A percentile compares a stretch with the other conserved stretches of the same genome.
Evolutionary conservation across 2,888 invertebrate species (phyloP).

Genomic region (Megalurothrips usitatus): DNA sequence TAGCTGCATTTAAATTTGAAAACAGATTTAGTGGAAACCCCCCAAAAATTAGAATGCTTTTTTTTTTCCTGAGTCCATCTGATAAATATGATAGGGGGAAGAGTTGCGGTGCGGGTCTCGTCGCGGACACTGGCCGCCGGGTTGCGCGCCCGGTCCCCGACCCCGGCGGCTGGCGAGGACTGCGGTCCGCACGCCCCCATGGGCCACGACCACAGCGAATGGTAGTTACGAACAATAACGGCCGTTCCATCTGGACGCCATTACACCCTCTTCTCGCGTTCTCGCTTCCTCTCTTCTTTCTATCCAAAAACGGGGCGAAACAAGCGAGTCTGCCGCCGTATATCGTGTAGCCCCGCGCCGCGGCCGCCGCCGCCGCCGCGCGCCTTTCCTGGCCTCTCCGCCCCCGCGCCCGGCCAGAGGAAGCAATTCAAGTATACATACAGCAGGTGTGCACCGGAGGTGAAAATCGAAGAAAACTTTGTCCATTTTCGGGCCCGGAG

Average conservation of each 20-base stretch:
- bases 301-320: background rate
- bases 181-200: no score
- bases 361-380: background rate
- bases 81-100: no score
- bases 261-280: background rate
- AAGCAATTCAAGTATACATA: slow-evolving; percentile 17
- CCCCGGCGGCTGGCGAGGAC: background rate
- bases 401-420: background rate
- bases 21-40: no score
- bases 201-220: background rate
- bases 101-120: no score
- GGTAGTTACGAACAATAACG: slow-evolving; percentile 16
- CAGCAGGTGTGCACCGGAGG: slow-evolving; percentile 21
- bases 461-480: slow-evolving; percentile 21
- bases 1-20: no score
- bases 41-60: no score
- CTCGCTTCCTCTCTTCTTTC: background rate
- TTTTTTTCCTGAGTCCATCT: no score
- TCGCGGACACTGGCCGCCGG: no score
- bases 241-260: background rate
- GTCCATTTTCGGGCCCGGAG: background rate
- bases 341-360: background rate
- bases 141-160: background rate
- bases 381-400: background rate
- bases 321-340: background rate